Evolutionary conservation across 92 coral and sea anemone species (phyloP).

Genomic region (Palythoa heliodiscus): DNA sequence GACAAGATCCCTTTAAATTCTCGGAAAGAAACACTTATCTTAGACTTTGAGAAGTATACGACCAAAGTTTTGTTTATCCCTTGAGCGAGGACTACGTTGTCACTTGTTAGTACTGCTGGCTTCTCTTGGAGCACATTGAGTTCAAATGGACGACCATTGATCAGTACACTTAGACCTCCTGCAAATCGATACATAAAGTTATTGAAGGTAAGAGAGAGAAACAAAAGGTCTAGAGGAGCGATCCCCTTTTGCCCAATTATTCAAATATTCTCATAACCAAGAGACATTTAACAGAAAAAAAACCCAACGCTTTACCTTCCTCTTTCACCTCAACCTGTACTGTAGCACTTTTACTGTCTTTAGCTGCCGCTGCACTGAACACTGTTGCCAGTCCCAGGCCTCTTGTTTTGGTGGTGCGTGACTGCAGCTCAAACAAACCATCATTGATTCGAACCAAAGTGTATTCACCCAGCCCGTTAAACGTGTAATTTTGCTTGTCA

Average conservation of each 20-base stretch:
- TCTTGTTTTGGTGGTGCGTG: slow-evolving; percentile 61
- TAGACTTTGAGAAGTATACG: slow-evolving; percentile 46
- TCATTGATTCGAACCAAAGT: slow-evolving; percentile 63
- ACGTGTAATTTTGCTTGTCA: slow-evolving; percentile 65
- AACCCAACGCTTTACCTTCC: slow-evolving; percentile 10
- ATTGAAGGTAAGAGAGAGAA: background rate
- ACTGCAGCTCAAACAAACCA: slow-evolving; percentile 79
- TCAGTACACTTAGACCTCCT: slow-evolving; percentile 27
- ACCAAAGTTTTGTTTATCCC: slow-evolving; percentile 20
- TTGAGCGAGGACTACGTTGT: slow-evolving; percentile 29
- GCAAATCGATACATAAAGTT: background rate
- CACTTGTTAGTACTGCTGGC: slow-evolving; percentile 14
- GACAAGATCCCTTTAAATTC: slow-evolving; percentile 51
- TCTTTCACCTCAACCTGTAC: slow-evolving; percentile 54
- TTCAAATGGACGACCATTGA: slow-evolving; percentile 27
- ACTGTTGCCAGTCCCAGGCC: slow-evolving; percentile 73
- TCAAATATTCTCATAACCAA: no score
- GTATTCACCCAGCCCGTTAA: slow-evolving; percentile 88
- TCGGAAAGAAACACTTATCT: slow-evolving; percentile 55
- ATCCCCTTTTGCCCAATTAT: no score
- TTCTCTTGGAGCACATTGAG: background rate
- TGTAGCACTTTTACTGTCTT: slow-evolving; percentile 49
- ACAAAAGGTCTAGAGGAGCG: background rate
- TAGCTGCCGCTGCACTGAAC: slow-evolving; percentile 61
- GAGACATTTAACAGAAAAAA: no score